A percentile compares a stretch with the other conserved stretches of the same genome.
These are phyloP conservation scores for Antigone vipio DNA, from an alignment of 2,113 vertebrate species.

Conservation along the genomic window DNA sequence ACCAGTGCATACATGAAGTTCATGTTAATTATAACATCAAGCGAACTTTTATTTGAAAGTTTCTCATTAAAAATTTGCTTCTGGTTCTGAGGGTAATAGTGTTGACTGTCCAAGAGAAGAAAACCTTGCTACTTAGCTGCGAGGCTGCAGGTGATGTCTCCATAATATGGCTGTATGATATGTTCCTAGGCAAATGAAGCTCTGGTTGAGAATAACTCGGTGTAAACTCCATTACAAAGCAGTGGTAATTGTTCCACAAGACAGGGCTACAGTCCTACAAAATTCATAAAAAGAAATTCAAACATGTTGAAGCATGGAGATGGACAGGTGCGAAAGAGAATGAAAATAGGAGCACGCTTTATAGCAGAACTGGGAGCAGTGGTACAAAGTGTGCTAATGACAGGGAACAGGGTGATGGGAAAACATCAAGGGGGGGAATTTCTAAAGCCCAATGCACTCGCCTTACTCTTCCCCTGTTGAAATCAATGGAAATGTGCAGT, in stretches of 20 bases:
- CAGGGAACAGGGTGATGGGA: slow-evolving; percentile 13
- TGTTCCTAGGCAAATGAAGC: background rate
- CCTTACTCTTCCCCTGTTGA: slow-evolving; percentile 13
- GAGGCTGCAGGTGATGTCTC: background rate
- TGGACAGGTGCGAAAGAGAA: background rate
- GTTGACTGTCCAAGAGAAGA: background rate
- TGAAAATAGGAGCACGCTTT: background rate
- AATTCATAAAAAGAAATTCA: background rate
- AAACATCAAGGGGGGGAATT: slow-evolving; percentile 46
- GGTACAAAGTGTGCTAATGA: slow-evolving; percentile 16
- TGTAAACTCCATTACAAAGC: background rate
- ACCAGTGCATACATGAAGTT: background rate
- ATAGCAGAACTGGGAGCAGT: background rate
- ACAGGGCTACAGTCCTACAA: background rate
- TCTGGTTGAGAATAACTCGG: background rate
- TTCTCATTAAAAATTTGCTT: background rate
- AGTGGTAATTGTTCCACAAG: background rate
- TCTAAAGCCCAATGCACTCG: slow-evolving; percentile 35
- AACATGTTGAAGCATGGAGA: background rate
- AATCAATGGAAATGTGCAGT: slow-evolving; percentile 51
- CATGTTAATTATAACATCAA: background rate
- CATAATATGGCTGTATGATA: background rate
- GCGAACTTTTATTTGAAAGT: background rate
- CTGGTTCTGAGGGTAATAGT: background rate
- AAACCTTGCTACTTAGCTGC: background rate